These are phyloP conservation scores for Tylochromis polylepis DNA, from an alignment of 2,113 vertebrate species.

Conservation along the genomic window DNA sequence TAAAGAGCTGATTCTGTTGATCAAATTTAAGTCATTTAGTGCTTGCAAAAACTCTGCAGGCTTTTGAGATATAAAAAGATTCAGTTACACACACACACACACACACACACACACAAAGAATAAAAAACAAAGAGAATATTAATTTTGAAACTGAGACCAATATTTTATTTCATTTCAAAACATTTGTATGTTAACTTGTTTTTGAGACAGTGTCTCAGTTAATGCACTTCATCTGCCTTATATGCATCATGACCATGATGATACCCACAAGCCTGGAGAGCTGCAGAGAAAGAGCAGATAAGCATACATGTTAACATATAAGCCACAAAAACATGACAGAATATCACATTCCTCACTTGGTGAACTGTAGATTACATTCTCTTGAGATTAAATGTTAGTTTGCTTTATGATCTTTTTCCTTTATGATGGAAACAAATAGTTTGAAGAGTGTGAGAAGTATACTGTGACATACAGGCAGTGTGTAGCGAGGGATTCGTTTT, in stretches of 20 bases:
- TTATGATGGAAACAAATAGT: not conserved
- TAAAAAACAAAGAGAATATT: not conserved
- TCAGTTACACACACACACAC: not conserved
- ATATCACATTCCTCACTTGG: not conserved
- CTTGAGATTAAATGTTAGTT: not conserved
- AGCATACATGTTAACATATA: not conserved
- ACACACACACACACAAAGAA: not conserved
- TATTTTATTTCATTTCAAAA: not conserved
- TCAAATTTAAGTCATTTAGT: not conserved
- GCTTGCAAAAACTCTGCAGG: not conserved
- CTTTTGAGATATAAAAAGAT: not conserved
- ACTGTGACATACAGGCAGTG: not conserved
- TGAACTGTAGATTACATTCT: not conserved
- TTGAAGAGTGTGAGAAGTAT: not conserved
- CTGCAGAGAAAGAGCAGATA: not conserved
- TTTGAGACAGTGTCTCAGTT: not conserved
- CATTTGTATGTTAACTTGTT: not conserved
- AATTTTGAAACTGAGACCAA: not conserved
- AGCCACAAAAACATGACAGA: not conserved
- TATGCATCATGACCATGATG: not conserved
- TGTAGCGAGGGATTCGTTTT: not conserved
- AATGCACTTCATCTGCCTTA: not conserved
- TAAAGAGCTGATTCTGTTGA: not conserved
- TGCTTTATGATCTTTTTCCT: not conserved
- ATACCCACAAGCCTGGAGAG: not conserved